Base-by-base conservation (phyloP, 2,797 vertebrate genomes). In the Anguilla obscura region DNA sequence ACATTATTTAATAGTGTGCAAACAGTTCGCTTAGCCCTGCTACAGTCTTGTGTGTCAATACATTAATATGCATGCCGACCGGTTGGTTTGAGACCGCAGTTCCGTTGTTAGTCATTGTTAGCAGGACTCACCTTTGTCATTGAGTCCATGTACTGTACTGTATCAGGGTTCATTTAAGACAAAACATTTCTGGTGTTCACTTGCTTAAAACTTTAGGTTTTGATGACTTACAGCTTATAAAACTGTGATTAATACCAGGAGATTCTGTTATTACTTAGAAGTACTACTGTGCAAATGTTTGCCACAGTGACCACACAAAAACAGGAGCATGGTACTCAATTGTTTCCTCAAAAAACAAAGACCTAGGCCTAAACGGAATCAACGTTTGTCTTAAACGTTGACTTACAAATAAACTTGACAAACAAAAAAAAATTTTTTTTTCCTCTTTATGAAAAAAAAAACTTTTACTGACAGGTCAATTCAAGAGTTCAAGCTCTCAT, bases 11-110 rank as follows among this genome's bases (percentile, higher is more conserved):
- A 16, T 74, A 33, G 7, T 12, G 12, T 1, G 24, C 27, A 24
- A 80, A 80, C 40, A 48, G 7, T 45, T 40, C 0, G 69, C 69
- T 88, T 92, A 91, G 93, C 93, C 92, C 89, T 74, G 91, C 85
- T 92, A 89, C 88, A 89, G 87, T 74, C 74, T 54, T 87, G 66
- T 86, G 66, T 80, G 36, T 45, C 40, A 48, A 45, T 18, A 36
- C 10, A 16, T 40, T 16, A 80, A 45, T 45, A 8, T 18, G 36
- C 6, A 45, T 7, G 40, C 76, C 5, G 18, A 45, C 40, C 18
- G 9, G 16, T 80, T 45, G 1, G 3, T 80, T 24, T 80, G 6
- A 80, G 3, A 48, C 36, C 4, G 10, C 10, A 80, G 12, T 80
- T 80, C 36, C 36, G 0, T 36, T 48, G 36, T 3, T 45, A 45